These are phyloP conservation scores for Phocides pigmalion DNA, from an alignment of 1,140 invertebrate genomes.

Conservation along the genomic window DNA sequence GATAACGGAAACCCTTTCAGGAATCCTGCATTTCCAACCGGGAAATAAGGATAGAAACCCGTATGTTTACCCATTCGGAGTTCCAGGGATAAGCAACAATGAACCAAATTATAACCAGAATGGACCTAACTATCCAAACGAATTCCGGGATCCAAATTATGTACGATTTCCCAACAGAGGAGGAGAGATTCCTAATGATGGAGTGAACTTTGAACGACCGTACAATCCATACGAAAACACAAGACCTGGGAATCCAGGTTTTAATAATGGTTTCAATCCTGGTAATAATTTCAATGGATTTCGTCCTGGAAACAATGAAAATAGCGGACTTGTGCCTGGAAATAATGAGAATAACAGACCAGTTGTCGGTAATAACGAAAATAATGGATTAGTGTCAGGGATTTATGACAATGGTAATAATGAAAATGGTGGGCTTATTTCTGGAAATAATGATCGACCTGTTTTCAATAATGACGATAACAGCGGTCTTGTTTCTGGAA, in stretches of 20 bases:
- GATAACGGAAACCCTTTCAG: conserved; percentile 44
- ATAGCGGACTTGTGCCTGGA: not conserved
- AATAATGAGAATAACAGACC: not conserved
- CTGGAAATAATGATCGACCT: conserved; percentile 1
- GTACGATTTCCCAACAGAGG: conserved; percentile 36
- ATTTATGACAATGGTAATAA: not conserved
- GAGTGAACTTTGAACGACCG: conserved; percentile 35
- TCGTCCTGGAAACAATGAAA: not conserved
- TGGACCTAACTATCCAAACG: conserved; percentile 9
- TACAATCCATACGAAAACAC: not conserved
- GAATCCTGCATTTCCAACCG: conserved; percentile 44
- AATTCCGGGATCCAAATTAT: conserved; percentile 17
- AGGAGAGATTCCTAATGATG: conserved; percentile 29
- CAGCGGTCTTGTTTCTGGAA: conserved; percentile 11
- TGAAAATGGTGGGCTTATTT: not conserved
- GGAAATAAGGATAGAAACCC: conserved; percentile 30
- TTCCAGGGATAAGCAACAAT: conserved; percentile 32
- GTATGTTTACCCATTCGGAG: conserved; percentile 16
- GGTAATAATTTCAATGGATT: not conserved
- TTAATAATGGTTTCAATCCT: not conserved
- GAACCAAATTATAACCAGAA: conserved; percentile 28
- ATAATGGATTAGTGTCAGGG: not conserved
- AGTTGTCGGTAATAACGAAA: conserved; percentile 5
- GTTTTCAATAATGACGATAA: not conserved
- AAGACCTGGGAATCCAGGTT: conserved; percentile 8